Evolutionary conservation across 2,113 vertebrate genomes (phyloP).

Genomic region (Phrynosoma platyrhinos): DNA sequence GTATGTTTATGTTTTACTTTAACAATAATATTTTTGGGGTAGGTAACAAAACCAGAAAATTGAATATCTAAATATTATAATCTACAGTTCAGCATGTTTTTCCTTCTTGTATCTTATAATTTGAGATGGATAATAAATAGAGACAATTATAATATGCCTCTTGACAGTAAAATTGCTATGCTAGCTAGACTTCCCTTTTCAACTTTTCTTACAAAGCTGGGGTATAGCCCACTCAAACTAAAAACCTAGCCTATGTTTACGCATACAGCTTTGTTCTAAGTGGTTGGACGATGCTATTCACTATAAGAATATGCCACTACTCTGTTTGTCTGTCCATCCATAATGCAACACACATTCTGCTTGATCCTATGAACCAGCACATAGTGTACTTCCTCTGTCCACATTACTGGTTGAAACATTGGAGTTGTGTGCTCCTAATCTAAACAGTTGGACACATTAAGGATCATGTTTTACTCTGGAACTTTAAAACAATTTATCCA

Average conservation of each 20-base stretch:
- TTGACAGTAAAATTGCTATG: slow-evolving; percentile 29
- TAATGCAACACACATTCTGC: neutral
- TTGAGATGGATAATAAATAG: slow-evolving; percentile 38
- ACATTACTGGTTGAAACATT: neutral
- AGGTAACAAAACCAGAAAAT: slow-evolving; percentile 31
- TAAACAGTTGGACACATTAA: neutral
- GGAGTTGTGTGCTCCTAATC: neutral
- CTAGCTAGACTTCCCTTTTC: neutral
- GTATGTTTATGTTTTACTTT: slow-evolving; percentile 58
- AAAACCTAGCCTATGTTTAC: neutral
- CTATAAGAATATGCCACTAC: too few relatives aligned
- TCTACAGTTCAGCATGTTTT: slow-evolving; percentile 12
- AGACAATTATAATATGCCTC: slow-evolving; percentile 2
- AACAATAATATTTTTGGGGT: slow-evolving; percentile 39
- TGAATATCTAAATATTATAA: slow-evolving; percentile 46
- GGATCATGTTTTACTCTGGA: neutral
- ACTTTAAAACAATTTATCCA: neutral
- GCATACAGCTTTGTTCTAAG: neutral
- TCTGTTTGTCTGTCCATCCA: neutral
- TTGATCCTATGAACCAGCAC: neutral
- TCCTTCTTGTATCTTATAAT: slow-evolving; percentile 32
- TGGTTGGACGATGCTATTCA: neutral
- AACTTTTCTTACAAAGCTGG: neutral
- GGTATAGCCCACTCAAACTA: neutral
- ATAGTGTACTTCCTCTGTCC: neutral